These are phyloP conservation scores for Zele albiditarsus DNA, from an alignment of 2,888 invertebrate species.

Conservation along the genomic window DNA sequence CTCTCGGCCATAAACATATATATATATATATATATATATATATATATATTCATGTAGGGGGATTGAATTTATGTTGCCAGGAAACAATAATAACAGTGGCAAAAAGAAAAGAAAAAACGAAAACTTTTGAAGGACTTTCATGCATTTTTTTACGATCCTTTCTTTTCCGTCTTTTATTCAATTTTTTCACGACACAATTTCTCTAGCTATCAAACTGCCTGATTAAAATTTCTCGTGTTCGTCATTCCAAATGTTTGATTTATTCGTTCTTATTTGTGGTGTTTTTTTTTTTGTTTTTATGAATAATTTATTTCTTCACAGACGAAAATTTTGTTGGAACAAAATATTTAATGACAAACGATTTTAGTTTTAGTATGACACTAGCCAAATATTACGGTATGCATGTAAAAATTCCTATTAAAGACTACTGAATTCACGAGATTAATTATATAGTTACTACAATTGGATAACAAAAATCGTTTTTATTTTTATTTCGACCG, in stretches of 20 bases:
- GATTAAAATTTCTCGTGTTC: not conserved
- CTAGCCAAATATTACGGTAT: no score
- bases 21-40: not conserved
- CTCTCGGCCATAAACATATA: not conserved
- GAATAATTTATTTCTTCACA: conserved; percentile 7
- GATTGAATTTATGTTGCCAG: conserved; percentile 53
- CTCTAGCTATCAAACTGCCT: not conserved
- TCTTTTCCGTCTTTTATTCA: conserved; percentile 40
- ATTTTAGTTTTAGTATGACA: no score
- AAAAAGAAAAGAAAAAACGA: conserved; percentile 35
- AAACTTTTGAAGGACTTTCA: conserved; percentile 38
- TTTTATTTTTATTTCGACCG: no score
- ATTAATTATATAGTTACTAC: no score
- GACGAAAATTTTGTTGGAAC: no score
- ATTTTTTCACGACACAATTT: conserved; percentile 19
- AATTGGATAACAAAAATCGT: no score
- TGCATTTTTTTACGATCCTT: conserved; percentile 32
- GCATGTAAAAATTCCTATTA: no score
- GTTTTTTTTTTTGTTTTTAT: not conserved
- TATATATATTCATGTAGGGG: conserved; percentile 31
- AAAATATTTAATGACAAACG: no score
- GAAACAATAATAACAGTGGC: conserved; percentile 51
- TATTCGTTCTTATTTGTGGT: no score
- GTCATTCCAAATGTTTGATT: no score
- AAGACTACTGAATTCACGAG: no score